phyloP scores from a whole-genome alignment of 2,113 vertebrate species.

The Ailurus styani region DNA sequence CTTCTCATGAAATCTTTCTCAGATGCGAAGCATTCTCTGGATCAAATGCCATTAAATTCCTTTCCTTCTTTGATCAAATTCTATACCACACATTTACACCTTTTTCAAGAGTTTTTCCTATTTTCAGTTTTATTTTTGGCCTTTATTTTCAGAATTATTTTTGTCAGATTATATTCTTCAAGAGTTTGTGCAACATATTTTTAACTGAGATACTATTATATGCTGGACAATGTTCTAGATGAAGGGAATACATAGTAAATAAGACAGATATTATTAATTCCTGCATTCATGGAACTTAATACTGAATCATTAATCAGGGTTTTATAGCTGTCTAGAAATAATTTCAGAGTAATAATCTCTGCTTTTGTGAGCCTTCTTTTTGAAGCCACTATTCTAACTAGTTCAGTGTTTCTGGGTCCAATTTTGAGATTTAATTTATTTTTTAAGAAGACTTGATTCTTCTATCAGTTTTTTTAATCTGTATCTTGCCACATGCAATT shows the following conservation, averaged over 20 bases:
- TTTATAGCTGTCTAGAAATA: background rate
- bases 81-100: background rate
- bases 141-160: background rate
- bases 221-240: background rate
- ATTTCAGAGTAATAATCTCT: background rate
- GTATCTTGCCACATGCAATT: constrained; percentile 24
- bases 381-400: background rate
- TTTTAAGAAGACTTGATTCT: background rate
- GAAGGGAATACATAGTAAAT: background rate
- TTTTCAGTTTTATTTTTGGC: background rate
- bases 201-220: background rate
- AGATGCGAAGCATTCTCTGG: constrained; percentile 7
- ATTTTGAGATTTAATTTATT: constrained; percentile 1
- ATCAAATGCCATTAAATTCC: background rate
- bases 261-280: background rate
- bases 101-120: background rate
- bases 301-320: background rate
- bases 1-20: constrained; percentile 5
- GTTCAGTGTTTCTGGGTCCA: background rate
- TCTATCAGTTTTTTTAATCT: background rate
- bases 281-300: background rate
- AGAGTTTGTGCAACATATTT: background rate
- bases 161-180: background rate
- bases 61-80: constrained; percentile 1
- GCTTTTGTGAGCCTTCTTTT: background rate